Percentiles rank a stretch among this genome's conserved stretches.
Conservation (phyloP, 2,797 vertebrate genomes). For the Microctenopoma lineatum region DNA sequence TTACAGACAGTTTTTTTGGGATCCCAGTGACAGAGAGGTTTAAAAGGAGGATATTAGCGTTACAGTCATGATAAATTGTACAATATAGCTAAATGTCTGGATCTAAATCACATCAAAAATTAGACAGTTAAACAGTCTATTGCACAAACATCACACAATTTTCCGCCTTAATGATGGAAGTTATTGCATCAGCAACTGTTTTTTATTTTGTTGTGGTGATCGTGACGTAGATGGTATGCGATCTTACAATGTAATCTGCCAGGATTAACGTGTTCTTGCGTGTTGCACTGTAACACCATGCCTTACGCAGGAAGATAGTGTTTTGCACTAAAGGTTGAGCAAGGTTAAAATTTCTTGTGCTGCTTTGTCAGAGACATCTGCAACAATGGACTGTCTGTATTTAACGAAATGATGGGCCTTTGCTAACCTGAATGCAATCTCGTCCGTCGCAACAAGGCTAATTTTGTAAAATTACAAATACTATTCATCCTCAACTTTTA, state of each 20-base stretch:
- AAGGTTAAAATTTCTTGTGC: no score
- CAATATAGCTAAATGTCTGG: constrained; percentile 17
- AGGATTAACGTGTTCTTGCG: background rate
- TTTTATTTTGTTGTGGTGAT: background rate
- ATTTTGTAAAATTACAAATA: constrained; percentile 13
- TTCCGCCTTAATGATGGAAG: background rate
- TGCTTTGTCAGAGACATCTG: no score
- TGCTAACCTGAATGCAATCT: background rate
- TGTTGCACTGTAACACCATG: background rate
- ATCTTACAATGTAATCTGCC: background rate
- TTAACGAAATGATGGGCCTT: background rate
- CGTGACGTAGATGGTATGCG: background rate
- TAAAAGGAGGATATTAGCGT: constrained; percentile 11
- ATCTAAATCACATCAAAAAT: constrained; percentile 46
- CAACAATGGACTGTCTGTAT: background rate
- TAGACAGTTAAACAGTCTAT: constrained; percentile 43
- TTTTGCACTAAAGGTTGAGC: background rate
- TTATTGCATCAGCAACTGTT: background rate
- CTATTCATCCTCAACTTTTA: constrained; percentile 2
- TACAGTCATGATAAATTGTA: background rate
- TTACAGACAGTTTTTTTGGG: background rate
- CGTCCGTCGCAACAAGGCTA: background rate
- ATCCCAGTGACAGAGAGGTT: background rate
- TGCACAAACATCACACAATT: constrained; percentile 40
- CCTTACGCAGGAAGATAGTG: background rate